These are phyloP conservation scores for Protaetia brevitarsis DNA, from an alignment of 1,140 invertebrate species.

Conservation along the genomic window DNA sequence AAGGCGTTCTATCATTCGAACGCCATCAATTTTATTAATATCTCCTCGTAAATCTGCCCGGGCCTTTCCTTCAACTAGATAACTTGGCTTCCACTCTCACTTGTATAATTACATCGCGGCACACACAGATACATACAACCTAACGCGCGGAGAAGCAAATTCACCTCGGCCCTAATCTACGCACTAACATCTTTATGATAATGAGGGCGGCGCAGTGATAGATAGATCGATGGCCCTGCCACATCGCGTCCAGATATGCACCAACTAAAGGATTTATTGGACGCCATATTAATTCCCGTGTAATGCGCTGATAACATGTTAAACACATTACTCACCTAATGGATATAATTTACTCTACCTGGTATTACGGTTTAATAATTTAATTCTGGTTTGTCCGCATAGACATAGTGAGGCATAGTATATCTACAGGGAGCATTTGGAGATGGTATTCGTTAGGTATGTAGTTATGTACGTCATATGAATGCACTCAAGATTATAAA, in stretches of 20 bases:
- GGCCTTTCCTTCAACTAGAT: no score
- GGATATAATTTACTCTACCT: constrained; percentile 13
- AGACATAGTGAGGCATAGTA: no score
- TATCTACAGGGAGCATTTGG: no score
- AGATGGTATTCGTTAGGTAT: no score
- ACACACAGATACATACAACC: no score
- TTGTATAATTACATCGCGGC: no score
- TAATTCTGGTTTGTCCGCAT: constrained; percentile 4
- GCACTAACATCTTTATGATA: background rate
- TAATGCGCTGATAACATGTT: constrained; percentile 13
- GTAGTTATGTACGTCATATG: no score
- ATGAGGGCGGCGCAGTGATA: background rate
- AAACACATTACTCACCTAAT: constrained; percentile 16
- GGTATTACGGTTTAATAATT: background rate
- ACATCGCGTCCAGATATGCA: background rate
- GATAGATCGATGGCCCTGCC: background rate
- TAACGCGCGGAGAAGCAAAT: background rate
- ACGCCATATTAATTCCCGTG: background rate
- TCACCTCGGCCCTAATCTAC: background rate
- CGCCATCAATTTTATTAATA: no score
- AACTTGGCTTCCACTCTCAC: no score
- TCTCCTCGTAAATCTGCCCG: no score
- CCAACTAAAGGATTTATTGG: constrained; percentile 11
- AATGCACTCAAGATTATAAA: no score
- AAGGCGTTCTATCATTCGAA: no score